Evolutionary conservation across 2,113 vertebrate species (phyloP).

Genomic region (Phalacrocorax carbo): DNA sequence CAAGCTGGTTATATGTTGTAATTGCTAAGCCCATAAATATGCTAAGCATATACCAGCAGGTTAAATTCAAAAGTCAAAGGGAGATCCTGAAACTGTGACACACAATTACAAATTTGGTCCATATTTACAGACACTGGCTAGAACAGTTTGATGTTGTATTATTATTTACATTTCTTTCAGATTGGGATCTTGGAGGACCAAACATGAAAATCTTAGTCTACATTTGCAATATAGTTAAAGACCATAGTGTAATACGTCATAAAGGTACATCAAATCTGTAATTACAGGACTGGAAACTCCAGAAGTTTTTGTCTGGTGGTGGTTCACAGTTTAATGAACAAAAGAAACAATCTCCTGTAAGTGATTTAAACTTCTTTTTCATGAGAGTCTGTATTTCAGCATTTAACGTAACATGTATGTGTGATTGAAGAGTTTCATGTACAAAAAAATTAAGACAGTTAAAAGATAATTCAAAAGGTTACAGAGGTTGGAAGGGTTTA

Average conservation of each 20-base stretch:
- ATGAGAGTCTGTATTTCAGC: neutral
- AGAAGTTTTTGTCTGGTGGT: neutral
- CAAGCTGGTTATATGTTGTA: neutral
- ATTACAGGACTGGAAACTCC: neutral
- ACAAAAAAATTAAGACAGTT: neutral
- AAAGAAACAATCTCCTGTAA: neutral
- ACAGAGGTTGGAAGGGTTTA: neutral
- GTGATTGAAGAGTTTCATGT: neutral
- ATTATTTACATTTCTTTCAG: neutral
- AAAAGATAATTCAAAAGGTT: neutral
- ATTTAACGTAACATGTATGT: neutral
- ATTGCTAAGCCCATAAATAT: neutral
- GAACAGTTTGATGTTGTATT: neutral
- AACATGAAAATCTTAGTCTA: neutral
- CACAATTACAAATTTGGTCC: neutral
- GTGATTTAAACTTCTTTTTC: neutral
- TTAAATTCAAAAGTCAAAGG: neutral
- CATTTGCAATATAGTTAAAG: neutral
- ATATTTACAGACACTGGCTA: neutral
- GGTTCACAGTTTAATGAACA: neutral
- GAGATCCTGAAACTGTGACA: neutral
- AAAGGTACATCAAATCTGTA: neutral
- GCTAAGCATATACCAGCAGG: neutral
- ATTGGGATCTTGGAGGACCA: neutral
- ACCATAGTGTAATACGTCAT: neutral